These are phyloP conservation scores for Aphidius ervi DNA, from an alignment of 1,140 invertebrate species.

Conservation along the genomic window DNA sequence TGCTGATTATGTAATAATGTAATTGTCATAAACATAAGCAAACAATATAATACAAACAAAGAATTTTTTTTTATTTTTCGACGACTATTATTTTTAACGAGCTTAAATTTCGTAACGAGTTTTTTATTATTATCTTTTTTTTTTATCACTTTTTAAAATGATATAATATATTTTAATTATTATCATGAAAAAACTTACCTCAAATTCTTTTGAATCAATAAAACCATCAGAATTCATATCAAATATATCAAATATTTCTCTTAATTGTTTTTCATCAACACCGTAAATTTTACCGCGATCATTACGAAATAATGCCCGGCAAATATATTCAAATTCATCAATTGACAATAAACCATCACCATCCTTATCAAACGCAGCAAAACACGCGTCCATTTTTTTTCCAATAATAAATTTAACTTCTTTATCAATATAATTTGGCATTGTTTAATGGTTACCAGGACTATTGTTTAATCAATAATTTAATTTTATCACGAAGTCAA, in stretches of 20 bases:
- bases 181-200: conserved; percentile 34
- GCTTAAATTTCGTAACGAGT: too few relatives aligned
- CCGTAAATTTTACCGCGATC: conserved; percentile 80
- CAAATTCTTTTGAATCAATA: conserved; percentile 79
- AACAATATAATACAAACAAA: too few relatives aligned
- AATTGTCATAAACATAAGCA: too few relatives aligned
- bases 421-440: conserved; percentile 7
- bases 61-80: too few relatives aligned
- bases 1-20: too few relatives aligned
- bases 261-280: conserved; percentile 66
- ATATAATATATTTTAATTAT: background rate
- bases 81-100: too few relatives aligned
- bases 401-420: conserved; percentile 16
- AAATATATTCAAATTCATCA: conserved; percentile 75
- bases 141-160: background rate
- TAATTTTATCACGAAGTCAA: conserved; percentile 8
- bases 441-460: conserved; percentile 32
- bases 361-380: conserved; percentile 82
- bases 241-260: conserved; percentile 75
- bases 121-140: too few relatives aligned
- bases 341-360: conserved; percentile 76
- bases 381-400: conserved; percentile 77
- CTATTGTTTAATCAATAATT: conserved; percentile 49
- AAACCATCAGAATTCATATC: conserved; percentile 73
- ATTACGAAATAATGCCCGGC: conserved; percentile 80